These are phyloP conservation scores for Oopsacas minuta DNA, from an alignment of 37 sponge, comb jelly and placozoan species.

Conservation along the genomic window DNA sequence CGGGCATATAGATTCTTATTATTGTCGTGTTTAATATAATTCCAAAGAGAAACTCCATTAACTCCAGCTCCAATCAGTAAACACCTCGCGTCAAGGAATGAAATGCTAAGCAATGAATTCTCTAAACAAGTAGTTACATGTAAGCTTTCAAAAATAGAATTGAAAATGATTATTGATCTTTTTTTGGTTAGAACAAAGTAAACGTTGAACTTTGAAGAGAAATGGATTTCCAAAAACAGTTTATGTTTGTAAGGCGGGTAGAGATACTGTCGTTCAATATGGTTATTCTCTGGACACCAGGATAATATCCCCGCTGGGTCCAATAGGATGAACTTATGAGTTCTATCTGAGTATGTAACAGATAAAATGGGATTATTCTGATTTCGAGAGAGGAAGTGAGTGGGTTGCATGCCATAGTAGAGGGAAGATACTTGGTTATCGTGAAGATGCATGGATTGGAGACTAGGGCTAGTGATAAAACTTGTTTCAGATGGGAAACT, in stretches of 20 bases:
- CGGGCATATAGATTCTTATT: not conserved
- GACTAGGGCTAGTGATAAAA: not conserved
- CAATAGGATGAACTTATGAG: not conserved
- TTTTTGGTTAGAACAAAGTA: not conserved
- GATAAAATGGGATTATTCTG: not conserved
- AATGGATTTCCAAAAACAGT: not conserved
- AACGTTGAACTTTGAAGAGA: not conserved
- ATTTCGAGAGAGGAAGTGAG: not conserved
- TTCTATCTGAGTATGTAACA: not conserved
- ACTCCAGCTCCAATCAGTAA: not conserved
- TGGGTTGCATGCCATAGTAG: conserved; percentile 4
- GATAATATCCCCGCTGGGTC: not conserved
- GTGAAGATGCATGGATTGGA: not conserved
- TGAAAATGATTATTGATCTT: not conserved
- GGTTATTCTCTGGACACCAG: not conserved
- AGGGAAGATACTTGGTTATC: not conserved
- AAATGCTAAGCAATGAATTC: not conserved
- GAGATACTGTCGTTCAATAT: not conserved
- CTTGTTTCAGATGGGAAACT: not conserved
- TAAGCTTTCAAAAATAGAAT: not conserved
- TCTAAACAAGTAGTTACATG: not conserved
- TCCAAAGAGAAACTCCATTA: not conserved
- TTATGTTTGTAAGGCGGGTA: not conserved
- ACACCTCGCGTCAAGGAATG: not conserved
- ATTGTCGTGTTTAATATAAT: not conserved